phyloP scores from a whole-genome alignment of 1,140 invertebrate genomes.

The Zaprionus capensis region DNA sequence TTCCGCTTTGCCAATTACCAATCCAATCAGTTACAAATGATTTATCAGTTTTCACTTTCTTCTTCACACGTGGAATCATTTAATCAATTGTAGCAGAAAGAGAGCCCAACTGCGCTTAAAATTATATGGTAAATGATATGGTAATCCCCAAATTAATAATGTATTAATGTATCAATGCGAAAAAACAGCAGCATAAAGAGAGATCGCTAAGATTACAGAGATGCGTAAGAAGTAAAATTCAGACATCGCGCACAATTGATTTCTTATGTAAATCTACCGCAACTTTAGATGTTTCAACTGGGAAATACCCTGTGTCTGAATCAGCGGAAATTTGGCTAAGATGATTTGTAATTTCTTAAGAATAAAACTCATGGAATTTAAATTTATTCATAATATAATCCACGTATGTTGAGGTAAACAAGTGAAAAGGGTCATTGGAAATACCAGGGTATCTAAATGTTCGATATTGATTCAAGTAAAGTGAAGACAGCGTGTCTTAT shows the following conservation, averaged over 20 bases:
- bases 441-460: too few relatives aligned
- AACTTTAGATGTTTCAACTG: not conserved
- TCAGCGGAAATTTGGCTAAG: not conserved
- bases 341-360: not conserved
- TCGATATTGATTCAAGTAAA: not conserved
- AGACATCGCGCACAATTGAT: not conserved
- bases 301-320: constrained; percentile 1
- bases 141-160: not conserved
- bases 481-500: not conserved
- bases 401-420: too few relatives aligned
- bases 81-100: not conserved
- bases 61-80: not conserved
- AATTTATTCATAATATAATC: fast-evolving
- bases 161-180: not conserved
- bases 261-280: not conserved
- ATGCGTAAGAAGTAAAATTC: not conserved
- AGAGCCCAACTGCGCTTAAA: not conserved
- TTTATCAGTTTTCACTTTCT: constrained; percentile 7
- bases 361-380: not conserved
- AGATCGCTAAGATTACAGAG: not conserved
- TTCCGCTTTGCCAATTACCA: not conserved
- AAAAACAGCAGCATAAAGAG: not conserved
- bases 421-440: too few relatives aligned
- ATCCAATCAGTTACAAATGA: not conserved
- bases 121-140: not conserved